phyloP scores from a whole-genome alignment of 2,113 vertebrate genomes.

The Numenius arquata region DNA sequence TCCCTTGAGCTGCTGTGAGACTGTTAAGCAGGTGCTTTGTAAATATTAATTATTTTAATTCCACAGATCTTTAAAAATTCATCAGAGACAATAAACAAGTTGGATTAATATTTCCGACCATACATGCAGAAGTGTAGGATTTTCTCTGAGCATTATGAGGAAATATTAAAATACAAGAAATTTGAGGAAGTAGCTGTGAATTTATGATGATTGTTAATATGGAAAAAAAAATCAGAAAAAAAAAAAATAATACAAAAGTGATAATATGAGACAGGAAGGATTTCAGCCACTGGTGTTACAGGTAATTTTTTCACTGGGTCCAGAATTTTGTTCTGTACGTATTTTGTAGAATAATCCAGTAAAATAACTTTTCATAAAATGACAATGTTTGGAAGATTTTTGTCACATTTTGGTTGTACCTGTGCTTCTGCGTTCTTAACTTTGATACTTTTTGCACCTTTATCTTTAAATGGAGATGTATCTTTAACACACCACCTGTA shows the following conservation, averaged over 20 bases:
- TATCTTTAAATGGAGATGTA: background rate
- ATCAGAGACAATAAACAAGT: background rate
- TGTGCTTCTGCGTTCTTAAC: background rate
- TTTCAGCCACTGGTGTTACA: background rate
- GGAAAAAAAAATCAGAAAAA: background rate
- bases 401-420: background rate
- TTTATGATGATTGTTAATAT: background rate
- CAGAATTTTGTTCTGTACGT: background rate
- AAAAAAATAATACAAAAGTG: background rate
- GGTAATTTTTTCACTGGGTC: background rate
- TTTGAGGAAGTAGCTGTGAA: background rate
- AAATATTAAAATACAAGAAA: background rate
- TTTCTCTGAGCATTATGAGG: background rate
- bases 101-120: background rate
- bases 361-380: background rate
- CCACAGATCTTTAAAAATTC: background rate
- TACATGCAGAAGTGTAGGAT: background rate
- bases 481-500: background rate
- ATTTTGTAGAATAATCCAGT: background rate
- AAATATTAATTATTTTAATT: background rate
- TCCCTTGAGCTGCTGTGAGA: background rate
- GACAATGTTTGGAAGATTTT: background rate
- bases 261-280: background rate
- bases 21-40: background rate
- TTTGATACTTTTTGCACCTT: background rate